Base-by-base conservation (phyloP, 2,797 vertebrate genomes). In the Pseudomugil gertrudae region DNA sequence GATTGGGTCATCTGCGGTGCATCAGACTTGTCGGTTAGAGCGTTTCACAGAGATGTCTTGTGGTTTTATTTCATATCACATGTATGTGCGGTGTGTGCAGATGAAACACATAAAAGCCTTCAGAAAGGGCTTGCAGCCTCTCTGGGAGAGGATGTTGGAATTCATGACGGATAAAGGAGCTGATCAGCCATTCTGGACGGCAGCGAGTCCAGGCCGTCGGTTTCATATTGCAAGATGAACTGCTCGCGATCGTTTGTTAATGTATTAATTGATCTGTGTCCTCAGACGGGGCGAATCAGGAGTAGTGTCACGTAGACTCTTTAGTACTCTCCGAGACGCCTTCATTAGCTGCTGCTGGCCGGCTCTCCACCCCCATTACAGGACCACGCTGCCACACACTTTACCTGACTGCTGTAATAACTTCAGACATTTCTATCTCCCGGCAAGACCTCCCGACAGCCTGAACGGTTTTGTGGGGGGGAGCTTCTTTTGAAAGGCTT, bases 251-350 rank as follows among this genome's bases (percentile, higher is more conserved):
- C 71, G 83, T 91, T 89, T 88, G 85, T 89, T 91, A 89, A 91
- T 88, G 87, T 90, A 88, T 88, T 91, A 91, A 91, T 91, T 91
- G 90, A 91, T 91, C 86, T 85, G 88, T 87, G 88, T 89, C 86
- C 87, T 91, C 87, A 81, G 82, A 83, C 76, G 19, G n/a, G 70
- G 80, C 63, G 24, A 62, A 91, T 90, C 79, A 73, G 88, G 79
- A 90, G 87, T 86, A 59, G 81, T 80, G 81, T 89, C 88, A 89
- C 87, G 87, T 88, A 84, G 79, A 69, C 86, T 79, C 87, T 82
- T 89, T 86, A 89, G 86, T 83, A 74, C 83, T 88, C 77, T 78
- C 71, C 47, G 66, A 82, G 86, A 87, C 66, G 78, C 87, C 85
- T 88, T 90, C 86, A 87, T 90, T 89, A 89, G 88, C 83, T 72